Conservation (phyloP, 2,797 vertebrate genomes). For the Hybognathus amarus region DNA sequence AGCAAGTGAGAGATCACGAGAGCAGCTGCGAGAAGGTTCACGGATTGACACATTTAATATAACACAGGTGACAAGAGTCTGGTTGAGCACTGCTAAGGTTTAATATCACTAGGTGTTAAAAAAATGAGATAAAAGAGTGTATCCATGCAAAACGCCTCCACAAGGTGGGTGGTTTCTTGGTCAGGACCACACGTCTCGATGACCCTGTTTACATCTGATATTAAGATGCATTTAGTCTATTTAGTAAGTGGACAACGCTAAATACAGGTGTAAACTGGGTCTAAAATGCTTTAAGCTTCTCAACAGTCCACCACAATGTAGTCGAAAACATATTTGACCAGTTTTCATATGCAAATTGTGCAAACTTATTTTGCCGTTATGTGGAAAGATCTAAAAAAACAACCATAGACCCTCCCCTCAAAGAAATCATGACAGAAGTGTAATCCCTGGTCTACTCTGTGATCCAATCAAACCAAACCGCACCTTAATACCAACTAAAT, state of each 20-base stretch:
- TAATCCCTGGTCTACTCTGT: background rate
- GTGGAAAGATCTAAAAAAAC: no score
- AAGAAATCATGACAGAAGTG: background rate
- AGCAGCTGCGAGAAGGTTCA: slow-evolving; percentile 6
- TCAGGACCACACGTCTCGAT: background rate
- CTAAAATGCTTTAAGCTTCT: background rate
- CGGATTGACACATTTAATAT: background rate
- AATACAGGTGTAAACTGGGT: background rate
- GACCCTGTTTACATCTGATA: background rate
- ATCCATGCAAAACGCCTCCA: background rate
- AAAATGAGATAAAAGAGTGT: slow-evolving; percentile 8
- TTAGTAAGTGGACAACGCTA: background rate
- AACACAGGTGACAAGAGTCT: background rate
- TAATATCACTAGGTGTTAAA: slow-evolving; percentile 1
- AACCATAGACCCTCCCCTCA: background rate
- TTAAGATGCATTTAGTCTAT: background rate
- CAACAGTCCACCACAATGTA: background rate
- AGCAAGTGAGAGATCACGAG: background rate
- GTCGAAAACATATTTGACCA: no score
- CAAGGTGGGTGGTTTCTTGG: background rate
- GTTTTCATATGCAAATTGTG: no score
- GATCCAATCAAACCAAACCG: background rate
- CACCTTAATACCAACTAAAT: background rate
- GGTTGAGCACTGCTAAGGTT: background rate
- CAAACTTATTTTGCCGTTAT: no score